Evolutionary conservation across 2,113 vertebrate genomes (phyloP).

Genomic region (Aspiorhynchus laticeps): DNA sequence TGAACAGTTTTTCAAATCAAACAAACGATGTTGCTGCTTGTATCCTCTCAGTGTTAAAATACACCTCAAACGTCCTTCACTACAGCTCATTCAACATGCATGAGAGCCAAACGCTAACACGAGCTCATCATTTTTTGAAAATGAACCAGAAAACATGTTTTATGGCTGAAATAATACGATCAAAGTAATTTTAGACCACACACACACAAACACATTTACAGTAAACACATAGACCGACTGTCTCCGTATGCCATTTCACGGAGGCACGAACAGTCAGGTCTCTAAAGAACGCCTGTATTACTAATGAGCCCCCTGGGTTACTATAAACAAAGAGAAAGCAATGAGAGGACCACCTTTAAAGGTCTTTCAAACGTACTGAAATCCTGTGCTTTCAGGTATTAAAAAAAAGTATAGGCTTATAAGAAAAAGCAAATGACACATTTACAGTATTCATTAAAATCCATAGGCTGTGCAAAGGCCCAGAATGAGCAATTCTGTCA

Average conservation of each 20-base stretch:
- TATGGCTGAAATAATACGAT: neutral
- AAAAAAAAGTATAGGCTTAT: conserved; percentile 25
- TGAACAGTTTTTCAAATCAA: neutral
- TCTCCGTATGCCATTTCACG: conserved; percentile 25
- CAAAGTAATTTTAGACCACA: conserved; percentile 16
- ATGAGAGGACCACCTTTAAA: neutral
- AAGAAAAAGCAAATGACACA: conserved; percentile 35
- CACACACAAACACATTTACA: neutral
- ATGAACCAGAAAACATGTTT: conserved; percentile 3
- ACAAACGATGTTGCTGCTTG: neutral
- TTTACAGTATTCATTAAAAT: conserved; percentile 63
- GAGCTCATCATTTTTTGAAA: neutral
- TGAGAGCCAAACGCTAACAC: neutral
- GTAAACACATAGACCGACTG: neutral
- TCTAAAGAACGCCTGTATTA: neutral
- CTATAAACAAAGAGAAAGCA: conserved; percentile 49
- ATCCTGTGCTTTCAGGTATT: conserved; percentile 52
- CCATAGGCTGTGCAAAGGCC: conserved; percentile 47
- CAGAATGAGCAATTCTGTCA: conserved; percentile 57
- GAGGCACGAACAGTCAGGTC: conserved; percentile 8
- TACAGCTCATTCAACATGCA: conserved; percentile 17
- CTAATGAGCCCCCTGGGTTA: conserved; percentile 15
- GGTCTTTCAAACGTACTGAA: neutral
- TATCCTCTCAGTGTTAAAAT: neutral
- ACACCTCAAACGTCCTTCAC: neutral